Evolutionary conservation across 2,888 invertebrate genomes (phyloP).

Genomic region (Nysson spinosus): DNA sequence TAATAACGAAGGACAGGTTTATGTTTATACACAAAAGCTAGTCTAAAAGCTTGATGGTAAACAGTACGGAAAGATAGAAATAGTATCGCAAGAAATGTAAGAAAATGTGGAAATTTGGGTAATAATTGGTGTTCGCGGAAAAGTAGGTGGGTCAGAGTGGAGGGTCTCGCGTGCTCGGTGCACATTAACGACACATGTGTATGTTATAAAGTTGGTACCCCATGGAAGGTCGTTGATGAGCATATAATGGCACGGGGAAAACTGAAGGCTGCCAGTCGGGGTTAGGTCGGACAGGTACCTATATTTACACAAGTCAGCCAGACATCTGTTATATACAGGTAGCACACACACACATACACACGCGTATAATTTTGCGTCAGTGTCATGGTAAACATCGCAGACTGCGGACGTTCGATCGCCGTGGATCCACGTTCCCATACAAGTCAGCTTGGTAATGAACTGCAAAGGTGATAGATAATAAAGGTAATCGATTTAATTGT

Average conservation of each 20-base stretch:
- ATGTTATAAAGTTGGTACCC: constrained; percentile 48
- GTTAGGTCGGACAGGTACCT: constrained; percentile 52
- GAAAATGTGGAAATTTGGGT: constrained; percentile 22
- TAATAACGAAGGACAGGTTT: too few species aligned
- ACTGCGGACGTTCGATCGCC: neutral
- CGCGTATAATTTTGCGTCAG: too few species aligned
- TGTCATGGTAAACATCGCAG: neutral
- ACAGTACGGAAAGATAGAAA: neutral
- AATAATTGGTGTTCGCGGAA: constrained; percentile 10
- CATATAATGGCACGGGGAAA: constrained; percentile 62
- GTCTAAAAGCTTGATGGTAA: too few species aligned
- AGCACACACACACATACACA: neutral
- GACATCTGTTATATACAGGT: constrained; percentile 65
- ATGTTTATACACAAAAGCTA: too few species aligned
- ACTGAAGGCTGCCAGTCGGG: constrained; percentile 37
- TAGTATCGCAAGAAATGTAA: neutral
- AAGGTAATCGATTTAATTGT: constrained; percentile 3
- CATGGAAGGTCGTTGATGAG: constrained; percentile 64
- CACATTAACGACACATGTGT: constrained; percentile 56
- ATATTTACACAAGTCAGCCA: constrained; percentile 64
- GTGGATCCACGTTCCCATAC: neutral
- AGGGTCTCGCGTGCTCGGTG: constrained; percentile 45
- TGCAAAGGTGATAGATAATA: neutral
- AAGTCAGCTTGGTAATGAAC: constrained; percentile 19
- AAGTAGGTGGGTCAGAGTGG: constrained; percentile 12